These are phyloP conservation scores for Cataglyphis albicans DNA, from an alignment of 2,888 invertebrate species.

Conservation along the genomic window DNA sequence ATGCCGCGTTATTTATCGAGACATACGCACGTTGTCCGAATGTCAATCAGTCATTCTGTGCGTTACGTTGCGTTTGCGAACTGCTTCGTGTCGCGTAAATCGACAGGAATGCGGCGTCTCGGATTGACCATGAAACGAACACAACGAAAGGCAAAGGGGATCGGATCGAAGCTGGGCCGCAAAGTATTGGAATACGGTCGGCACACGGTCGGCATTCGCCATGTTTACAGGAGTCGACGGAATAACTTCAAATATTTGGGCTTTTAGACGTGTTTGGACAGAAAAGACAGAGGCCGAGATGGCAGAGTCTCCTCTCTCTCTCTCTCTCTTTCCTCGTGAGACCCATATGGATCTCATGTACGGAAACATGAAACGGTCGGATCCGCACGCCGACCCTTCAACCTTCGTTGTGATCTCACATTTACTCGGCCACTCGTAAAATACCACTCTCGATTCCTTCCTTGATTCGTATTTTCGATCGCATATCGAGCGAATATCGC, in stretches of 20 bases:
- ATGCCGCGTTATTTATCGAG: conserved; percentile 72
- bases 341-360: conserved; percentile 50
- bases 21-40: conserved; percentile 59
- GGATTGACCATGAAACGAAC: conserved; percentile 4
- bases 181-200: conserved; percentile 26
- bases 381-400: conserved; percentile 40
- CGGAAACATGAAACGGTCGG: conserved; percentile 76
- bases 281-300: conserved; percentile 73
- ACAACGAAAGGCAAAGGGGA: not conserved
- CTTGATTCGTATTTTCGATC: not conserved
- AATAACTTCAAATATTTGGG: conserved; percentile 83
- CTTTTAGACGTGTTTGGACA: conserved; percentile 82
- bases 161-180: conserved; percentile 20
- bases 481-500: conserved; percentile 5
- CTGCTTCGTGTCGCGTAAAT: conserved; percentile 33
- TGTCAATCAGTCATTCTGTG: conserved; percentile 26
- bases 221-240: conserved; percentile 79
- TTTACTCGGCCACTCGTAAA: conserved; percentile 48
- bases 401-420: conserved; percentile 39
- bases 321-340: conserved; percentile 11
- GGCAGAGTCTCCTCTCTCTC: conserved; percentile 27
- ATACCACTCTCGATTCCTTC: conserved; percentile 9
- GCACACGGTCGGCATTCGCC: conserved; percentile 58
- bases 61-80: conserved; percentile 13
- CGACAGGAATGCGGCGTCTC: conserved; percentile 34